Evolutionary conservation across 1,140 invertebrate genomes (phyloP), one percentile per base, ranked within the genome.

Genomic region (Globodera rostochiensis): DNA sequence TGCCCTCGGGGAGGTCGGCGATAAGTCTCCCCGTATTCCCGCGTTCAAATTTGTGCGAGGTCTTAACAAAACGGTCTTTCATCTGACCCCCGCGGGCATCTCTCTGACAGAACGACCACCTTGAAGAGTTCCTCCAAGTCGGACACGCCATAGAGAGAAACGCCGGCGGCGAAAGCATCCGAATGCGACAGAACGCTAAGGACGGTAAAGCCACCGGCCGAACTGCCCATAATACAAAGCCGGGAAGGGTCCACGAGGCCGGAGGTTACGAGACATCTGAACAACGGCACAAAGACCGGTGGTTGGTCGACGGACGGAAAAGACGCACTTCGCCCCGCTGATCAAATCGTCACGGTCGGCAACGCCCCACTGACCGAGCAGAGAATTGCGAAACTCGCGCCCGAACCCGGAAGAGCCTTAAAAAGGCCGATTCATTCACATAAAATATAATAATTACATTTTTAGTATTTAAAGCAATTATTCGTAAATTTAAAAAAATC

Each of bases 181-280:
- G 49, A 57, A 21, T 82, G 80, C 0, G 70, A 5, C 11, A 82
- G 45, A 9, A 70, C 79, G 21, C 64, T 71, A 1, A 82, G 81
- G 60, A 73, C 80, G 6, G 69, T 53, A 21, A 82, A 83, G 70
- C 80, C 80, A 49, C 80, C 81, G 15, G 80, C 80, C 4, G 80
- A 82, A 49, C 80, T 84, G 25, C 80, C 80, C 57, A 82, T 49
- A 25, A 82, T 82, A 70, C 82, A 82, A 4, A 82, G 60, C 25
- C 70, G 80, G n/a, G 47, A 45, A 6, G 79, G 80, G 57, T 82
- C 80, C 21, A 82, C 80, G 15, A 67, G 25, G 49, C 73, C 73
- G 46, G 60, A 46, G 25, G 80, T n/a, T 47, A 82, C 53, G 5
- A 82, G 36, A 36, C 71, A 82, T 57, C 82, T 83, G 21, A 71